phyloP scores from a whole-genome alignment of 2,888 invertebrate genomes.

The Acronicta psi region DNA sequence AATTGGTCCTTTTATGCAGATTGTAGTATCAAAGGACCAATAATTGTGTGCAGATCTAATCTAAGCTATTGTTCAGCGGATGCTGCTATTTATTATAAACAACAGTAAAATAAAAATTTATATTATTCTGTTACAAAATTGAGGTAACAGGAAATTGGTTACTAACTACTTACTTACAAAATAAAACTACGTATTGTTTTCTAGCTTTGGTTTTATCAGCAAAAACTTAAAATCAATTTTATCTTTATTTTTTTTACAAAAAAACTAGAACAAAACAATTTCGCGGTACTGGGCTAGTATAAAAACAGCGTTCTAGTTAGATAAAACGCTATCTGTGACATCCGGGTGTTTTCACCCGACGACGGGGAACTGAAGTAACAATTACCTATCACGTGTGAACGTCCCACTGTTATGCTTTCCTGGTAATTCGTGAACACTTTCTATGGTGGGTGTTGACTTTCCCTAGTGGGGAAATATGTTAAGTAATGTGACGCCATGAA shows the following conservation, averaged over 20 bases:
- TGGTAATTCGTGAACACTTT: conserved; percentile 73
- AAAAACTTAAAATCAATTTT: background rate
- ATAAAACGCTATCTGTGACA: conserved; percentile 75
- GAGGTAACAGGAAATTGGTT: background rate
- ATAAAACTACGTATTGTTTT: too few species aligned
- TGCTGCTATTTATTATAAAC: too few species aligned
- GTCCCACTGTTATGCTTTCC: conserved; percentile 73
- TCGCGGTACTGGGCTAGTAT: conserved; percentile 64
- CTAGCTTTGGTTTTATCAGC: background rate
- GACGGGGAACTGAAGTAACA: conserved; percentile 71
- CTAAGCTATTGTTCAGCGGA: too few species aligned
- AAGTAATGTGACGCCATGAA: conserved; percentile 34
- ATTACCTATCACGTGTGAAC: conserved; percentile 79
- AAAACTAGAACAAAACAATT: conserved; percentile 59
- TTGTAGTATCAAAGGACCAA: too few species aligned
- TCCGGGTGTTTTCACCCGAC: conserved; percentile 83
- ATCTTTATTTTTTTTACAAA: background rate
- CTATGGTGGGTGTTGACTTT: conserved; percentile 62
- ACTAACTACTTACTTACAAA: too few species aligned
- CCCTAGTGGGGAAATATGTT: conserved; percentile 38
- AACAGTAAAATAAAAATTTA: background rate
- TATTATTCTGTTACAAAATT: background rate
- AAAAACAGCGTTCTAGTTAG: conserved; percentile 68
- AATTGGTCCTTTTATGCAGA: too few species aligned
- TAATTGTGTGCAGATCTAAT: too few species aligned